Percentiles rank a stretch among this genome's conserved stretches.
Evolutionary conservation across 2,888 invertebrate species (phyloP).

Genomic region (Agrochola macilenta): DNA sequence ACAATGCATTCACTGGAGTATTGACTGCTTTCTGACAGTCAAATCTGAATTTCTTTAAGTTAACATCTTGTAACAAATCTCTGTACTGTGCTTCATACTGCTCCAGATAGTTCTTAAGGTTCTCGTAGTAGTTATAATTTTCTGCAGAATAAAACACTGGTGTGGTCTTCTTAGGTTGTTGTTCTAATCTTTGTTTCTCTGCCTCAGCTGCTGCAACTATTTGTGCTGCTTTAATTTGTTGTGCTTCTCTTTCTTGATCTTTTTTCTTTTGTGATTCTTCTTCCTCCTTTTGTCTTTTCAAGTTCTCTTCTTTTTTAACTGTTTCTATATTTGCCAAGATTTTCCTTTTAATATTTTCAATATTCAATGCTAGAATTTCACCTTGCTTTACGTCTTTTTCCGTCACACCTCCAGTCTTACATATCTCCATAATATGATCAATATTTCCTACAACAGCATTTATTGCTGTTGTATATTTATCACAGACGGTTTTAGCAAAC

Average conservation of each 20-base stretch:
- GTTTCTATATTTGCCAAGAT: constrained; percentile 82
- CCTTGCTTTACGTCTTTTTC: constrained; percentile 90
- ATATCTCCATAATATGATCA: constrained; percentile 83
- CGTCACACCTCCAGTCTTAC: constrained; percentile 83
- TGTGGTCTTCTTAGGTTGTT: constrained; percentile 66
- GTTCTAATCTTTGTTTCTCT: constrained; percentile 65
- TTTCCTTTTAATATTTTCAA: constrained; percentile 85
- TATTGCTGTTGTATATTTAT: constrained; percentile 83
- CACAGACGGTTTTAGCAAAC: constrained; percentile 80
- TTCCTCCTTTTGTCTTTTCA: constrained; percentile 76
- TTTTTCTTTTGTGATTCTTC: constrained; percentile 76
- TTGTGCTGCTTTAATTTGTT: constrained; percentile 70
- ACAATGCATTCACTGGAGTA: constrained; percentile 96
- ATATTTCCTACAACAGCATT: constrained; percentile 84
- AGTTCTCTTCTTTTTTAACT: constrained; percentile 73
- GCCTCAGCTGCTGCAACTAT: constrained; percentile 66
- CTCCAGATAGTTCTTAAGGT: constrained; percentile 90
- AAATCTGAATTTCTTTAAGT: constrained; percentile 94
- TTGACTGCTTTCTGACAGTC: constrained; percentile 97
- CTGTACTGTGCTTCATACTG: constrained; percentile 91
- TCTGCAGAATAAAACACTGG: constrained; percentile 87
- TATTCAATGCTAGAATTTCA: constrained; percentile 86
- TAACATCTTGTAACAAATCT: constrained; percentile 90
- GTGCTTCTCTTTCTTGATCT: constrained; percentile 78
- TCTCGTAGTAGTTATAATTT: constrained; percentile 89